Conservation (phyloP, 1,140 invertebrate species). For the Andrena cerasifolii region DNA sequence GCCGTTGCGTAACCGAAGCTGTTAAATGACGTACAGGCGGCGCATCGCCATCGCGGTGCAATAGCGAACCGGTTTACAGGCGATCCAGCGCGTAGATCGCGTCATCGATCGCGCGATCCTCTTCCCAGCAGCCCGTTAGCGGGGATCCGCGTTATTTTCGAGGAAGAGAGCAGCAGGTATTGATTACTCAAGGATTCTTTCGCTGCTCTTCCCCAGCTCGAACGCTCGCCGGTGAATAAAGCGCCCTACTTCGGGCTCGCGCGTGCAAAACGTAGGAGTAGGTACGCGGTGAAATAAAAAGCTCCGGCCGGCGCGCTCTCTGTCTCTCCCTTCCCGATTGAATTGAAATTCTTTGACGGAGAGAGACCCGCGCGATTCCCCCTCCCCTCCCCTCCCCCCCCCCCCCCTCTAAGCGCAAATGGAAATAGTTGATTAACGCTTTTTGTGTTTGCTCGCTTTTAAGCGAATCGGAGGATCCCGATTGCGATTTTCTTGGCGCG, state of each 20-base stretch:
- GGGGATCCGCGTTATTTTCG: background rate
- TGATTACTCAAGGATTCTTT: constrained; percentile 2
- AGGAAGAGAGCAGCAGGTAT: background rate
- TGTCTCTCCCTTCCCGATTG: constrained; percentile 3
- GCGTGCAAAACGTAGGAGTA: constrained; percentile 16
- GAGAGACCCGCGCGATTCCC: constrained; percentile 6
- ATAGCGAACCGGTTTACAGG: too few species aligned
- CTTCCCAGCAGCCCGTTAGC: too few species aligned
- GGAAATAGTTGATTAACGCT: constrained; percentile 51
- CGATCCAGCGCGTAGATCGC: background rate
- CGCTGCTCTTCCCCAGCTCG: background rate
- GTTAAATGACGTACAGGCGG: constrained; percentile 73
- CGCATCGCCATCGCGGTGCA: too few species aligned
- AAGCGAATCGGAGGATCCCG: constrained; percentile 14
- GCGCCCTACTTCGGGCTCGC: background rate
- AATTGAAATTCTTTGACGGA: constrained; percentile 47
- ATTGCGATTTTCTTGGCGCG: constrained; percentile 36
- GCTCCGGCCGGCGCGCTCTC: too few species aligned
- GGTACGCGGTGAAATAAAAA: constrained; percentile 40
- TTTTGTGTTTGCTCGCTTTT: constrained; percentile 37
- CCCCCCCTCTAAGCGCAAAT: constrained; percentile 40
- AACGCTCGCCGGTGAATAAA: background rate
- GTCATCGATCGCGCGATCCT: background rate
- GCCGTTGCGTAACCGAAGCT: too few species aligned
- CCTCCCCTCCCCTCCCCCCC: too few species aligned